These are phyloP conservation scores for Felis catus DNA, from an alignment of 2,113 vertebrate species.

Conservation along the genomic window F.catus_Fca126_mat1.0 CM031419.1:49218501-49219000, in stretches of 20 bases:
- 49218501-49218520: no score
- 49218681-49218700: no score
- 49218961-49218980: not conserved
- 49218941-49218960: not conserved
- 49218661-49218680: no score
- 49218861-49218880: not conserved
- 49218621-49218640: no score
- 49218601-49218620: no score
- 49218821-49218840: not conserved
- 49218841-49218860: not conserved
- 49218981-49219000: not conserved
- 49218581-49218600: no score
- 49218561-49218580: no score
- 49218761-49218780: not conserved
- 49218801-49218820: not conserved
- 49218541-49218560: no score
- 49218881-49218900: not conserved
- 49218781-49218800: not conserved
- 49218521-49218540: no score
- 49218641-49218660: no score
- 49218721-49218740: not conserved
- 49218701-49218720: no score
- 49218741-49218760: not conserved
- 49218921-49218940: not conserved
- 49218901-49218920: not conserved